These are phyloP conservation scores for Chionoecetes opilio DNA, from an alignment of 1,140 invertebrate species.

Conservation along the genomic window DNA sequence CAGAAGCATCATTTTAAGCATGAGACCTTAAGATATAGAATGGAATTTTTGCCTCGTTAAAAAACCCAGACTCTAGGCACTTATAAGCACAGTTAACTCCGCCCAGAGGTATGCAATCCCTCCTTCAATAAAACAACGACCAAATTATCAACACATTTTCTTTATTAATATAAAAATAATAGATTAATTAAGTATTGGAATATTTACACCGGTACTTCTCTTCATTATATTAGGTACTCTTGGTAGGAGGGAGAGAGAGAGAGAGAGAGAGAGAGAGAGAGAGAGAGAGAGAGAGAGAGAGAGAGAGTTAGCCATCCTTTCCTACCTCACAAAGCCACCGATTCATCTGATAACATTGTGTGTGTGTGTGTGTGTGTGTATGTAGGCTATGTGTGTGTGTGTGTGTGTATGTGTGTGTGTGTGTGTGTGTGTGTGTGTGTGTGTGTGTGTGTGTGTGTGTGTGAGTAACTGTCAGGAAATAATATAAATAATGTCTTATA, in stretches of 20 bases:
- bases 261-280: constrained; percentile 21
- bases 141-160: constrained; percentile 38
- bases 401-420: not conserved
- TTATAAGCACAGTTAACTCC: too few species aligned
- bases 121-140: too few species aligned
- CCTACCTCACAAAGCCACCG: not conserved
- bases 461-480: too few species aligned
- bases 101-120: too few species aligned
- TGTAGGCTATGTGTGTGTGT: too few species aligned
- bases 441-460: constrained; percentile 27
- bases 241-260: not conserved
- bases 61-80: too few species aligned
- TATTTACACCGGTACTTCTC: constrained; percentile 58
- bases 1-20: too few species aligned
- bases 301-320: not conserved
- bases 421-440: constrained; percentile 27
- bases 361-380: too few species aligned
- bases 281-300: constrained; percentile 17
- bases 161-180: constrained; percentile 73
- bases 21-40: too few species aligned
- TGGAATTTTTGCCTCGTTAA: too few species aligned
- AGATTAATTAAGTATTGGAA: constrained; percentile 67
- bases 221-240: constrained; percentile 36
- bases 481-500: too few species aligned
- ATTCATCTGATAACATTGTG: too few species aligned